A percentile compares a stretch with the other conserved stretches of the same genome.
Conservation (phyloP, 1,140 invertebrate genomes). For the Caenorhabditis tropicalis region DNA sequence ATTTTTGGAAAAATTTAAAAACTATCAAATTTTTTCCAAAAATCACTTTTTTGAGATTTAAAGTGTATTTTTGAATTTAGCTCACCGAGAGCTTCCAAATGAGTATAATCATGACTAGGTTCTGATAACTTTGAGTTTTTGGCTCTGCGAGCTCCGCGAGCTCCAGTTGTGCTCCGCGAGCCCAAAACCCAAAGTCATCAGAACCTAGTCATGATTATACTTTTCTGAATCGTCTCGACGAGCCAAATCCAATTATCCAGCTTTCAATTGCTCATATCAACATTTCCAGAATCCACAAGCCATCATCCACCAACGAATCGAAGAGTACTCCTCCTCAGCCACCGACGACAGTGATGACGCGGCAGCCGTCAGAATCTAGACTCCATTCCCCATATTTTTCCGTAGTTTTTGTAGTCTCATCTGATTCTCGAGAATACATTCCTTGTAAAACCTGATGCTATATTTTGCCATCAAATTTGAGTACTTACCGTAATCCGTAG, state of each 20-base stretch:
- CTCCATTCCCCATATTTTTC: background rate
- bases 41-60: too few species aligned
- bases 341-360: constrained; percentile 45
- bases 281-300: constrained; percentile 37
- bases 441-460: background rate
- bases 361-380: constrained; percentile 14
- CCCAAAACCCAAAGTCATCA: background rate
- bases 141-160: too few species aligned
- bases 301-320: constrained; percentile 13
- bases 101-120: too few species aligned
- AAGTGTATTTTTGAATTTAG: background rate
- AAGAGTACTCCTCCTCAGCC: constrained; percentile 40
- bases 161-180: background rate
- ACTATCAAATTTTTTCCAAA: too few species aligned
- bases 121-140: too few species aligned
- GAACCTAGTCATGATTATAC: background rate
- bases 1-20: too few species aligned
- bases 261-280: background rate
- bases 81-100: too few species aligned
- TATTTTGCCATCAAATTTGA: background rate
- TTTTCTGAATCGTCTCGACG: too few species aligned
- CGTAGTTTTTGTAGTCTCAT: background rate
- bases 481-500: background rate
- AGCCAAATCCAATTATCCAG: too few species aligned
- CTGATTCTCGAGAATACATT: background rate